Evolutionary conservation across 2,888 invertebrate species (phyloP), one percentile per base, ranked within the genome.

Genomic region (Scaptomyza polygonia): DNA sequence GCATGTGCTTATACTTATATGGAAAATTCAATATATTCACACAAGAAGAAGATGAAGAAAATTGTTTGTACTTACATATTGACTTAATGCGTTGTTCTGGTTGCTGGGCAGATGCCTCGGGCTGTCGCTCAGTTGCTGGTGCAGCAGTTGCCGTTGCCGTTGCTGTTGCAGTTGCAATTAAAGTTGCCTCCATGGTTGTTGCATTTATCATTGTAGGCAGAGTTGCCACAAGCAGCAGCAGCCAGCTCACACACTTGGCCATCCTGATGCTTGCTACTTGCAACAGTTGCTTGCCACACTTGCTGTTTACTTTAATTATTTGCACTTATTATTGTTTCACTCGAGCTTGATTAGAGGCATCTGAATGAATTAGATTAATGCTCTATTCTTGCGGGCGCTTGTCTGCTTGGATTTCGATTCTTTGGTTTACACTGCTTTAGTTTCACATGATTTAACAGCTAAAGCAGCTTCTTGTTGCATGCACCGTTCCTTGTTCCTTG

Each of bases 291-390:
- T n/a, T 18, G 42, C 21, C 42, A 9, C 45, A 16, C 43, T 42
- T 44, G 25, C 34, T 42, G 39, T 67, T 61, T 57, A 54, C 45
- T 49, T 64, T 73, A 72, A 71, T 79, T 77, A 69, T 80, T 74
- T 79, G 67, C 57, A 52, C 65, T 74, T 67, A 63, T 74, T 67
- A 63, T 75, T 72, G 78, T 61, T 64, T 43, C 27, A 59, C 32
- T 58, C 40, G 47, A 30, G 69, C 77, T 73, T 78, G 80, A 78
- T 78, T 78, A 73, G 73, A 77, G 59, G 80, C 73, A 78, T 78
- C 70, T 70, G 77, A 79, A 79, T 77, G 79, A 40, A 75, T 79
- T 65, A 66, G 62, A 67, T 66, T 75, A 67, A 66, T 73, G 59
- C 59, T 45, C 55, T 51, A 5, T 45, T 39, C 45, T 48, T 53